These are phyloP conservation scores for Mycalesis mineus DNA, from an alignment of 2,888 invertebrate genomes.

Conservation along the genomic window DNA sequence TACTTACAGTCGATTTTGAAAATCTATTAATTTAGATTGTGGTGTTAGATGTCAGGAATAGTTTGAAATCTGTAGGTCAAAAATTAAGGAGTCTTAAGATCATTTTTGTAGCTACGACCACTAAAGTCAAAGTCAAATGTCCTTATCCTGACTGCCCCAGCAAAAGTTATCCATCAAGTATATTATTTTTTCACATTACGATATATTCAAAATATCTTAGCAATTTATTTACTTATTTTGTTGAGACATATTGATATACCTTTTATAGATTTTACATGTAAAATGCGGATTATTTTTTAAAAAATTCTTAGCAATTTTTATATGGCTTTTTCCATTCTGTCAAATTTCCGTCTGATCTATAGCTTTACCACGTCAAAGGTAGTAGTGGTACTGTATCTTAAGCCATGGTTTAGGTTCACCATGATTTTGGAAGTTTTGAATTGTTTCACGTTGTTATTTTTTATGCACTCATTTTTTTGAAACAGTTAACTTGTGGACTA, in stretches of 20 bases:
- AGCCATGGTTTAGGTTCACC: conserved; percentile 22
- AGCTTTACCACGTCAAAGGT: conserved; percentile 26
- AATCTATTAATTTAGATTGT: no score
- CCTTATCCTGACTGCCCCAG: no score
- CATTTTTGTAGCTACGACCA: no score
- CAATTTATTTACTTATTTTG: conserved; percentile 7
- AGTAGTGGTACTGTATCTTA: conserved; percentile 22
- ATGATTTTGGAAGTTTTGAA: conserved; percentile 19
- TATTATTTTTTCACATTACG: conserved; percentile 13
- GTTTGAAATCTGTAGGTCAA: no score
- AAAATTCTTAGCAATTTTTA: conserved; percentile 17
- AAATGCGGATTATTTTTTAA: not conserved
- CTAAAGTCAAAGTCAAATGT: no score
- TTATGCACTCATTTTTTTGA: conserved; percentile 22
- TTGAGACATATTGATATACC: not conserved
- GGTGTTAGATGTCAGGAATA: no score
- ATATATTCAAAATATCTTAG: not conserved
- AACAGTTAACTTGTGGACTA: conserved; percentile 27
- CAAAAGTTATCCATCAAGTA: no score
- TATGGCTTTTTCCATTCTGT: conserved; percentile 27
- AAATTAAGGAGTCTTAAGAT: no score
- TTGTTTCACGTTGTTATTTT: conserved; percentile 22
- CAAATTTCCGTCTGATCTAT: conserved; percentile 29
- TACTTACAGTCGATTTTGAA: no score
- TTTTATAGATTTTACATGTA: conserved; percentile 4